These are phyloP conservation scores for Sylvia borin DNA, from an alignment of 2,797 vertebrate genomes.

Conservation along the genomic window DNA sequence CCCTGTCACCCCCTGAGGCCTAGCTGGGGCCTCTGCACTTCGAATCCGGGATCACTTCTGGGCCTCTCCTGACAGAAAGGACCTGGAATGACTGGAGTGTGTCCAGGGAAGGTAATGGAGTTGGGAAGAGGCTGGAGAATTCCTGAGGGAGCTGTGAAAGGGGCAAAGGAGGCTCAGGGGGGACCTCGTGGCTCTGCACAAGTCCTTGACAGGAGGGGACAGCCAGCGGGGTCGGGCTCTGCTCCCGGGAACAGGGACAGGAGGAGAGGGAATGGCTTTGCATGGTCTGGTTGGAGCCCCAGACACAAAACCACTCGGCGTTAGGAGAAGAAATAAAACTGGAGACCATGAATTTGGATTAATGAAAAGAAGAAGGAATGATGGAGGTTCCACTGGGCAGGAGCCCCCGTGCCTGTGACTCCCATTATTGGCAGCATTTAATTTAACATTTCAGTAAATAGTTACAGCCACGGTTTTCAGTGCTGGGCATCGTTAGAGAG, in stretches of 20 bases:
- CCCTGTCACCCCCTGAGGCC: neutral
- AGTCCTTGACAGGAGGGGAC: neutral
- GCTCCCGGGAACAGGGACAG: neutral
- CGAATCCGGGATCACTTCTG: fast-evolving
- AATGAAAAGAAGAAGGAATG: neutral
- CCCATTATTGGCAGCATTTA: neutral
- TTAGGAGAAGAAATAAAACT: neutral
- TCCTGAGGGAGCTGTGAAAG: too few species aligned
- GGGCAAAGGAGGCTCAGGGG: neutral
- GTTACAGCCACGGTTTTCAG: neutral
- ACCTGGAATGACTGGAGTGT: fast-evolving
- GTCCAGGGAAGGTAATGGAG: fast-evolving
- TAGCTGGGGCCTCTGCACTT: neutral
- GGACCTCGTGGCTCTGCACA: neutral
- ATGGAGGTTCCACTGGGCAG: neutral
- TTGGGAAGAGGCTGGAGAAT: too few species aligned
- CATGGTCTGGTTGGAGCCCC: fast-evolving
- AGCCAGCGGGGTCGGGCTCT: neutral
- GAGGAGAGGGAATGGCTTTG: neutral
- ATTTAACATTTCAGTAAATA: constrained; percentile 34
- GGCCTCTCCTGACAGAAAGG: neutral
- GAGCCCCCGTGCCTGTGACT: neutral
- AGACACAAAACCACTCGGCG: neutral
- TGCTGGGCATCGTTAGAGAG: neutral
- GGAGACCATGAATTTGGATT: neutral